A percentile compares a stretch with the other conserved stretches of the same genome.
phyloP scores from a whole-genome alignment of 2,797 vertebrate genomes.

The Novumbra hubbsi region DNA sequence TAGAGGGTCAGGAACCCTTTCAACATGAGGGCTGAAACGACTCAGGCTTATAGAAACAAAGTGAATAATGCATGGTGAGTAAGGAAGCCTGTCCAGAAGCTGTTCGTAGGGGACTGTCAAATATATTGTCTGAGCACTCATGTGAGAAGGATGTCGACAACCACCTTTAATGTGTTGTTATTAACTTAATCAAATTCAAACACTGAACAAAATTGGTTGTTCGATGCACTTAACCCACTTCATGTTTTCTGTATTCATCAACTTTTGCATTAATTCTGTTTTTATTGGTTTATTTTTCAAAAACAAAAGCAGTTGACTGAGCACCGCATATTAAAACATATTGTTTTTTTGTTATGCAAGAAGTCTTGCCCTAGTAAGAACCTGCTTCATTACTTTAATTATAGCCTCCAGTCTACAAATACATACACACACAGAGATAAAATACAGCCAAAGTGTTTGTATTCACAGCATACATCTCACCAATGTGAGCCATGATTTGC shows the following conservation, averaged over 20 bases:
- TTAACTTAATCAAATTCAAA: neutral
- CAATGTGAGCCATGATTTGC: too few relatives aligned
- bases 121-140: neutral
- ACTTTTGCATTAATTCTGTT: neutral
- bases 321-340: neutral
- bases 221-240: neutral
- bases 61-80: conserved; percentile 15
- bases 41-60: conserved; percentile 3
- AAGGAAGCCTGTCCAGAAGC: neutral
- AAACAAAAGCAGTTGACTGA: too few relatives aligned
- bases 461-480: too few relatives aligned
- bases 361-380: neutral
- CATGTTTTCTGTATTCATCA: neutral
- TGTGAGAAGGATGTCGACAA: neutral
- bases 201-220: neutral
- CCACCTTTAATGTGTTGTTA: neutral
- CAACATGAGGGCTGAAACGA: conserved; percentile 10
- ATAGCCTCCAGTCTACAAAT: conserved; percentile 1
- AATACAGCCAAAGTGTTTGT: too few relatives aligned
- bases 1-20: conserved; percentile 12
- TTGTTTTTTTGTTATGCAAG: conserved; percentile 6
- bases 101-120: neutral
- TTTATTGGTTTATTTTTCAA: neutral
- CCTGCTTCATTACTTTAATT: conserved; percentile 20
- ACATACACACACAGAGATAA: neutral